These are phyloP conservation scores for Notolabrus celidotus DNA, from an alignment of 2,797 vertebrate species.

Conservation along the genomic window DNA sequence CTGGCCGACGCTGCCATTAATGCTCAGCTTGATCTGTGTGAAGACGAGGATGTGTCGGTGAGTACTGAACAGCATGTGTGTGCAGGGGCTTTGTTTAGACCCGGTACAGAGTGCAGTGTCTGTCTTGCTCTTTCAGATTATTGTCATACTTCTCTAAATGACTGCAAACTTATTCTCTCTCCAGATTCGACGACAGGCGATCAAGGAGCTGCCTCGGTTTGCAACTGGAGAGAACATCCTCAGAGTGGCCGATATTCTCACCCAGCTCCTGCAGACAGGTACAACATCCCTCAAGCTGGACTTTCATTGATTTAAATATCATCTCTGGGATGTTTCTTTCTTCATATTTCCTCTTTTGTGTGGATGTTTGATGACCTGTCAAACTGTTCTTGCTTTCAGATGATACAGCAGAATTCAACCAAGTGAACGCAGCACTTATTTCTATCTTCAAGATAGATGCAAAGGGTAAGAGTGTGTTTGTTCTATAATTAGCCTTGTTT, in stretches of 20 bases:
- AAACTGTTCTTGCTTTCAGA: constrained; percentile 80
- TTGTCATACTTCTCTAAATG: neutral
- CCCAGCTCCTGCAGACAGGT: constrained; percentile 98
- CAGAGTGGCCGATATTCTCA: constrained; percentile 96
- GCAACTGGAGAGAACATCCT: constrained; percentile 97
- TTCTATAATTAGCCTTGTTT: too few species aligned
- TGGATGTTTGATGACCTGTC: neutral
- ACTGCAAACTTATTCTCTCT: constrained; percentile 3
- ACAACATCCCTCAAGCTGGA: constrained; percentile 5
- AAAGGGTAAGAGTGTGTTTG: constrained; percentile 85
- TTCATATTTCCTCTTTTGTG: neutral
- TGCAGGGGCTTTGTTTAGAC: too few species aligned
- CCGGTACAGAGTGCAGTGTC: too few species aligned
- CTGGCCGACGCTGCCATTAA: constrained; percentile 96
- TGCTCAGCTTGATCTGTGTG: constrained; percentile 97
- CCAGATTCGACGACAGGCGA: constrained; percentile 97
- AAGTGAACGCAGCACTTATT: constrained; percentile 95
- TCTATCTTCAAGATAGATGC: constrained; percentile 99
- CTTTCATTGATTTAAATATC: neutral
- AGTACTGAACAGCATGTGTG: too few species aligned
- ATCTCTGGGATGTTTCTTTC: neutral
- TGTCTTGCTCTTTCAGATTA: too few species aligned
- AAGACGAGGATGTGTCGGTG: constrained; percentile 99
- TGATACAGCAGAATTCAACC: constrained; percentile 97
- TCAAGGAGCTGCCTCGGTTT: constrained; percentile 97